Base-by-base conservation (phyloP, 2,888 invertebrate genomes). In the Sarcophaga subvicina region DNA sequence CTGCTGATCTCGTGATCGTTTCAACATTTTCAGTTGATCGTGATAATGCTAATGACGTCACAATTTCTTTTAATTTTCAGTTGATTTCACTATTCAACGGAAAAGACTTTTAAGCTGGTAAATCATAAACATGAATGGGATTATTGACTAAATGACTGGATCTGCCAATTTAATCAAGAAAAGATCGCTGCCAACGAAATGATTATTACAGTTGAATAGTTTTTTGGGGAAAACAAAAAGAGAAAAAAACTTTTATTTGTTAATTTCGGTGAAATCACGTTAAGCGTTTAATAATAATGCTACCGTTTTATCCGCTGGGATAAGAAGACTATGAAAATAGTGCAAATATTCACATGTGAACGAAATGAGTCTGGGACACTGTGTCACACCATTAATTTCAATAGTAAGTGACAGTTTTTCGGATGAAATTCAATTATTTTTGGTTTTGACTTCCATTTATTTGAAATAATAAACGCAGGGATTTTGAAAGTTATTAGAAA, bases 261-360 rank as follows among this genome's bases (percentile, higher is more conserved):
- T 78, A 84, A 87, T 71, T 87, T 87, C 87, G 79, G 66, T 87
- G 87, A 84, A 87, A 87, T 84, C 62, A 82, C 82, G 69, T 87
- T 82, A 84, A 87, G 81, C 84, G 76, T 87, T 84, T 81, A 54
- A 82, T 71, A 37, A 54, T 14, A 69, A 79, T 87, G 87, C 87
- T 87, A 87, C 87, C 87, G 87, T 87, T 87, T 87, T 10, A 37
- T 77, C 71, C 81, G 2, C 10, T 54, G 25, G 70, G 64, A 79
- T 73, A 62, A 62, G 45, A 12, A 62, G 45, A 8, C 64, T 70
- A 66, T 10, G 14, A 62, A 76, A 79, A 71, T 84, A 81, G 84
- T 67, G 70, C 83, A 78, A 84, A 87, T 54, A 54, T 27, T 22
- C 20, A 45, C 37, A 59, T 80, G 63, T 59, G 49, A 75, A 78